Conservation (phyloP, 2,888 invertebrate species). For the Phytoseiulus persimilis region DNA sequence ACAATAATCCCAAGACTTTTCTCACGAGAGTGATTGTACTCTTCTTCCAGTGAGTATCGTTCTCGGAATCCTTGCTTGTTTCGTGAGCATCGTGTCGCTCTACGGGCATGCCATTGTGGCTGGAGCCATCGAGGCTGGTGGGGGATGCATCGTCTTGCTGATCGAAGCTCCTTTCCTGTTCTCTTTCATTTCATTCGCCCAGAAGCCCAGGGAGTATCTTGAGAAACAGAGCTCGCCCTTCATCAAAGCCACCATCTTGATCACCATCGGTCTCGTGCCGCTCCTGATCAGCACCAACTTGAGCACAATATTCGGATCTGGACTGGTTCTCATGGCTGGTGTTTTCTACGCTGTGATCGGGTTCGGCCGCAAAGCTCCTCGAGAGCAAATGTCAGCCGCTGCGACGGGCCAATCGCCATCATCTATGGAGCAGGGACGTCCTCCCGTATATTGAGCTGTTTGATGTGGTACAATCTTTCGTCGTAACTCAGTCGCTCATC, state of each 20-base stretch:
- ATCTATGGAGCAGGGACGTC: conserved; percentile 17
- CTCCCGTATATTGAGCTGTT: conserved; percentile 17
- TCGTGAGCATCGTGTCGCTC: background rate
- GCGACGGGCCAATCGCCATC: conserved; percentile 20
- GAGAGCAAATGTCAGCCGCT: conserved; percentile 16
- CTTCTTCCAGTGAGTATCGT: background rate
- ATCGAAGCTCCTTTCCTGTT: conserved; percentile 28
- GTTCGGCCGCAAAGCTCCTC: conserved; percentile 25
- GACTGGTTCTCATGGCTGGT: conserved; percentile 15
- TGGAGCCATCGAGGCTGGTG: background rate
- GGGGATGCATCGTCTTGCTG: background rate
- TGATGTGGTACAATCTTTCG: background rate
- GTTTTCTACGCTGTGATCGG: conserved; percentile 32
- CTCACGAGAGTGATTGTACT: background rate
- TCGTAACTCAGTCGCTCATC: background rate
- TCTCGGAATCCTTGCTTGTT: background rate
- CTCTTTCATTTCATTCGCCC: conserved; percentile 1
- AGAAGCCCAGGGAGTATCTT: conserved; percentile 6
- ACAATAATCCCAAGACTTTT: too few species aligned
- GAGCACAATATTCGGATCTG: background rate
- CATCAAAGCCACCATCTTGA: conserved; percentile 13
- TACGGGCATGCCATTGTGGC: background rate
- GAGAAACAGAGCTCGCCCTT: conserved; percentile 19
- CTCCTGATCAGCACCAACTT: background rate
- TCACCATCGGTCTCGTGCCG: conserved; percentile 30